Evolutionary conservation across 2,888 invertebrate species (phyloP).

Genomic region (Cenopis cana): DNA sequence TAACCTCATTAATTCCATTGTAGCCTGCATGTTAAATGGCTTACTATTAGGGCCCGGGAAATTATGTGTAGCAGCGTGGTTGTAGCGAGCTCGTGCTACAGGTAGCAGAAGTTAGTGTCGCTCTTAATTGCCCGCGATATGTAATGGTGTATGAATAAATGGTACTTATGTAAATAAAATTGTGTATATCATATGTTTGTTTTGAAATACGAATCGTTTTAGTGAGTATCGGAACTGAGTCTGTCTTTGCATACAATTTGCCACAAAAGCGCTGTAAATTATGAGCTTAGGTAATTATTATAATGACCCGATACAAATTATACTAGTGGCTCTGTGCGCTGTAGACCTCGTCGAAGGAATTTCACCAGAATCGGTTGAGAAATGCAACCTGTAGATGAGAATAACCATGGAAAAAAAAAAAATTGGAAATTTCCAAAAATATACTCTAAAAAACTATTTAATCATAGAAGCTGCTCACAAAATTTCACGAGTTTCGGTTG

Average conservation of each 20-base stretch:
- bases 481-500: too few relatives aligned
- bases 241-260: not conserved
- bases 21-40: conserved; percentile 47
- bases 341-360: too few relatives aligned
- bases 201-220: not conserved
- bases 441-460: too few relatives aligned
- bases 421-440: too few relatives aligned
- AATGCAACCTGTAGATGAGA: too few relatives aligned
- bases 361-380: too few relatives aligned
- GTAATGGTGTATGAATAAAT: not conserved
- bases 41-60: conserved; percentile 37
- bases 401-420: too few relatives aligned
- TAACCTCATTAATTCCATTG: conserved; percentile 56
- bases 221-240: not conserved
- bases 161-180: not conserved
- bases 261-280: not conserved
- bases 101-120: conserved; percentile 17
- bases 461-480: too few relatives aligned
- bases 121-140: not conserved
- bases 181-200: not conserved
- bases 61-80: conserved; percentile 26
- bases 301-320: too few relatives aligned
- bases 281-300: not conserved
- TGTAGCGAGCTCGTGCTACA: conserved; percentile 17
- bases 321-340: too few relatives aligned